These are phyloP conservation scores for Pseudoatta argentina DNA, from an alignment of 1,140 invertebrate genomes.

Conservation along the genomic window DNA sequence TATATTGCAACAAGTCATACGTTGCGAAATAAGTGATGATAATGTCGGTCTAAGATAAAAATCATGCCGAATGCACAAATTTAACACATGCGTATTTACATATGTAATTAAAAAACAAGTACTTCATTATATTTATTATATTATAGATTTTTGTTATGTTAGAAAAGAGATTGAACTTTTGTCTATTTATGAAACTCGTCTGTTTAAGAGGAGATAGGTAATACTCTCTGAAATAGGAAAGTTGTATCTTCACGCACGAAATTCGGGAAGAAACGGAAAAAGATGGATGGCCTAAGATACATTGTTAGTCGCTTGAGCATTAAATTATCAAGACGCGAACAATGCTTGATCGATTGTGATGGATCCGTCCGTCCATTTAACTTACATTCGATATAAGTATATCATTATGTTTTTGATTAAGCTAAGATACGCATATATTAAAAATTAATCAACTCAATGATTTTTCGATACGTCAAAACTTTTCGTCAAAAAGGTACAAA, in stretches of 20 bases:
- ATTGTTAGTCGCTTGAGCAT: slow-evolving; percentile 56
- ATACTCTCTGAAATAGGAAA: slow-evolving; percentile 39
- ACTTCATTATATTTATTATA: neutral
- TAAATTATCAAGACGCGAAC: slow-evolving; percentile 59
- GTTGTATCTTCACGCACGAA: slow-evolving; percentile 25
- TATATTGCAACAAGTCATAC: no score
- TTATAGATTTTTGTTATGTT: neutral
- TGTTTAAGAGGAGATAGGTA: slow-evolving; percentile 43
- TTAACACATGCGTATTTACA: no score
- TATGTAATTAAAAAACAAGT: neutral
- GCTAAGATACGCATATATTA: neutral
- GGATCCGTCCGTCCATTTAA: slow-evolving; percentile 43
- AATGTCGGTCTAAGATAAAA: no score
- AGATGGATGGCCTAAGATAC: slow-evolving; percentile 59
- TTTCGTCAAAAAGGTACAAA: neutral
- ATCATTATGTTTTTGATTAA: slow-evolving; percentile 30
- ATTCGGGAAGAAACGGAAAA: slow-evolving; percentile 38
- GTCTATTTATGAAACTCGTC: slow-evolving; percentile 1
- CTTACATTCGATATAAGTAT: slow-evolving; percentile 25
- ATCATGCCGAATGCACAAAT: no score
- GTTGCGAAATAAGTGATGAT: no score
- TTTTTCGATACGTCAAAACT: no score
- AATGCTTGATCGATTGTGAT: slow-evolving; percentile 66
- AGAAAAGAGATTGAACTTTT: neutral
- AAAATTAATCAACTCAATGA: neutral